phyloP scores from a whole-genome alignment of 37 sponge, comb jelly and placozoan genomes.

The Axinella damicornis region DNA sequence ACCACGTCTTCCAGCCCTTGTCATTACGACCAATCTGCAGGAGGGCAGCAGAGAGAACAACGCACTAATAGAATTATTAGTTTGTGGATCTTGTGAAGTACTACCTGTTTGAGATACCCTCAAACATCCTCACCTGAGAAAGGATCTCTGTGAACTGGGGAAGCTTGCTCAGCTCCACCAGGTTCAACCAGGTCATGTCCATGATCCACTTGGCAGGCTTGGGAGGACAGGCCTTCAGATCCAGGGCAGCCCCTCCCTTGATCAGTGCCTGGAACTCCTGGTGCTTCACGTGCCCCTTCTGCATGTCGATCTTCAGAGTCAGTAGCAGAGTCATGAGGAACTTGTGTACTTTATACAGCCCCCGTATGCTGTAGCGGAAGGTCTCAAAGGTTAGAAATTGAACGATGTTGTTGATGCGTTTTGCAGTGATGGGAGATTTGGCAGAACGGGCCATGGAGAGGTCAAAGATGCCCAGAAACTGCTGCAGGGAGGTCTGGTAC shows the following conservation, averaged over 20 bases:
- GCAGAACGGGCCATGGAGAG: constrained; percentile 92
- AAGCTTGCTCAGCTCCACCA: constrained; percentile 97
- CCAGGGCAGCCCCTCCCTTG: constrained; percentile 99
- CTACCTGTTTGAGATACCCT: no score
- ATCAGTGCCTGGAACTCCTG: constrained; percentile 96
- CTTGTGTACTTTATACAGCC: constrained; percentile 97
- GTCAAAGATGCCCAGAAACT: constrained; percentile 98
- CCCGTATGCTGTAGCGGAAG: constrained; percentile 91
- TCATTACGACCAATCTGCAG: constrained; percentile 91
- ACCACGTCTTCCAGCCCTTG: constrained; percentile 98
- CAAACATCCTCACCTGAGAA: constrained; percentile 79
- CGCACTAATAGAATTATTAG: no score
- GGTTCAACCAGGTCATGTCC: constrained; percentile 99
- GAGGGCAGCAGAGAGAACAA: no score
- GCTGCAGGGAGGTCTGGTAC: constrained; percentile 98
- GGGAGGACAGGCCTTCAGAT: constrained; percentile 93
- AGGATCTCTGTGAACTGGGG: constrained; percentile 95
- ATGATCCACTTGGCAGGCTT: constrained; percentile 98
- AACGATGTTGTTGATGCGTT: constrained; percentile 94
- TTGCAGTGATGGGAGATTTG: constrained; percentile 98
- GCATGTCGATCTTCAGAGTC: constrained; percentile 97
- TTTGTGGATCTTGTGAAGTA: no score
- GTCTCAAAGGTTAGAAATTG: constrained; percentile 93
- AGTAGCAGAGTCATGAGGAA: constrained; percentile 97
- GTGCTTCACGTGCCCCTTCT: constrained; percentile 90